Evolutionary conservation across 2,888 invertebrate species (phyloP).

Genomic region (Dermolepida albohirtum): DNA sequence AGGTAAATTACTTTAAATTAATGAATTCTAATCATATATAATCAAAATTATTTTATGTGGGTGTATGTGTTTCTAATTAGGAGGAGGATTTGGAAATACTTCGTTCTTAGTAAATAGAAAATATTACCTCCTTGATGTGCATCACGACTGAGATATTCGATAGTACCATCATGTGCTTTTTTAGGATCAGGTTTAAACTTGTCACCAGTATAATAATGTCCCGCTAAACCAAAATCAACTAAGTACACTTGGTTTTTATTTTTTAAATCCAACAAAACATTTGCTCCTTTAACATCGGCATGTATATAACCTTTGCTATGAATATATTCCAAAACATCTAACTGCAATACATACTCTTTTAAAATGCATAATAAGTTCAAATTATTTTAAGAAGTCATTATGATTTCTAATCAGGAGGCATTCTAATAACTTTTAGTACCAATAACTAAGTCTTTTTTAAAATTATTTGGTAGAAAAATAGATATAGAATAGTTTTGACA

Average conservation of each 20-base stretch:
- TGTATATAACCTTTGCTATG: constrained; percentile 92
- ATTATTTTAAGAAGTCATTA: constrained; percentile 8
- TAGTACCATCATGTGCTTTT: constrained; percentile 96
- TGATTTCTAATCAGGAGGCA: too few relatives aligned
- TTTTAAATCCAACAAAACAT: constrained; percentile 83
- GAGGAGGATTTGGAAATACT: too few relatives aligned
- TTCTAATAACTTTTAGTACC: too few relatives aligned
- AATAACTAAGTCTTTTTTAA: too few relatives aligned
- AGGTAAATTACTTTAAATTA: too few relatives aligned
- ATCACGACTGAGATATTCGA: constrained; percentile 96
- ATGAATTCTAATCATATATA: too few relatives aligned
- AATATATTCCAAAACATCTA: constrained; percentile 92
- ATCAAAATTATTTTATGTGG: too few relatives aligned
- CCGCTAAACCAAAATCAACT: constrained; percentile 94
- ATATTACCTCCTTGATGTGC: constrained; percentile 87
- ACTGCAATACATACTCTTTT: constrained; percentile 66
- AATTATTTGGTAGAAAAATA: too few relatives aligned
- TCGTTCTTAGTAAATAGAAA: neutral
- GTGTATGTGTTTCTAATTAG: too few relatives aligned
- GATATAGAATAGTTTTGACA: constrained; percentile 1
- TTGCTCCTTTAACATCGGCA: constrained; percentile 96
- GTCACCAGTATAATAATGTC: constrained; percentile 76
- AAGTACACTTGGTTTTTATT: constrained; percentile 82
- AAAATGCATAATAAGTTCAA: constrained; percentile 16
- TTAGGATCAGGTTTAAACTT: constrained; percentile 90